Conservation (phyloP, 2,113 vertebrate species). For the Austrofundulus limnaeus region DNA sequence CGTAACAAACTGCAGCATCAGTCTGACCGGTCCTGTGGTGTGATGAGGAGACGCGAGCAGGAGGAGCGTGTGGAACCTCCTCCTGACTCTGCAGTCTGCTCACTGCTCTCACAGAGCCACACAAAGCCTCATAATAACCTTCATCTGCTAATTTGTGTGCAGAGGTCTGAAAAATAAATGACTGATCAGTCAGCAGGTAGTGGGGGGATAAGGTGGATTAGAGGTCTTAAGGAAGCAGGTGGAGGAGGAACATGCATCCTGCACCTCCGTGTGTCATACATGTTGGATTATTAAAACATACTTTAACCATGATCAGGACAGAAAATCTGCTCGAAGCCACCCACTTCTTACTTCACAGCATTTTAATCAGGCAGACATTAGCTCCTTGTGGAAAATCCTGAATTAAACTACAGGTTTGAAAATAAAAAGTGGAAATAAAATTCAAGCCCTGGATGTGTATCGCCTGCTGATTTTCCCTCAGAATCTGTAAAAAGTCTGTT, state of each 20-base stretch:
- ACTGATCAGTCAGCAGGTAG: constrained; percentile 86
- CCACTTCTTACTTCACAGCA: too few relatives aligned
- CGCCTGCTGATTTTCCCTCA: too few relatives aligned
- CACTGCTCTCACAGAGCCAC: constrained; percentile 50
- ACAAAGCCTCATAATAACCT: constrained; percentile 80
- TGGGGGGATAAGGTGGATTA: constrained; percentile 76
- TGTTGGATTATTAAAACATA: constrained; percentile 36
- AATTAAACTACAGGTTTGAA: too few relatives aligned
- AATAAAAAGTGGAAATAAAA: too few relatives aligned
- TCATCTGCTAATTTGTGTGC: constrained; percentile 84
- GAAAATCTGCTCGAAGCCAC: neutral
- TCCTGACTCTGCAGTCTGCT: constrained; percentile 76
- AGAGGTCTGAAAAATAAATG: constrained; percentile 84
- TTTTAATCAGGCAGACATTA: neutral
- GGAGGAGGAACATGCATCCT: too few relatives aligned
- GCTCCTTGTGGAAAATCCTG: neutral
- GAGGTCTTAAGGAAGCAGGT: constrained; percentile 68
- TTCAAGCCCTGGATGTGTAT: too few relatives aligned
- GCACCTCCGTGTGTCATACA: constrained; percentile 41
- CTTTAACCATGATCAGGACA: constrained; percentile 21
- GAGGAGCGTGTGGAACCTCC: constrained; percentile 42
- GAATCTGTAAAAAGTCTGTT: too few relatives aligned
- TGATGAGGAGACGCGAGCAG: neutral
- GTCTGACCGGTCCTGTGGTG: too few relatives aligned
- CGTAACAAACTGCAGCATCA: too few relatives aligned